Evolutionary conservation across 2,888 invertebrate species (phyloP), one percentile per base, ranked within the genome.

Genomic region (Caenorhabditis macrosperma): DNA sequence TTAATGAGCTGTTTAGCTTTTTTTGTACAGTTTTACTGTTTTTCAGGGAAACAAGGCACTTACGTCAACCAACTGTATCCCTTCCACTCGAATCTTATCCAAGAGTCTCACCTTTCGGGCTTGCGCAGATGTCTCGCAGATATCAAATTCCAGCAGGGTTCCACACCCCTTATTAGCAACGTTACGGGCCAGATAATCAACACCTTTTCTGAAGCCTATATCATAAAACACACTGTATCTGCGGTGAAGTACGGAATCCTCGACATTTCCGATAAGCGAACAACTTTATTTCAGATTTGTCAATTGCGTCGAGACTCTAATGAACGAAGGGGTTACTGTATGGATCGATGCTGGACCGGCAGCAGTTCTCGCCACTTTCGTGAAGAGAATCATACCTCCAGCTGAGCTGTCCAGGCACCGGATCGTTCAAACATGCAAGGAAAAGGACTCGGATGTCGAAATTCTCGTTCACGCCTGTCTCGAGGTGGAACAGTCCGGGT

Each of bases 331-430:
- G n/a, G 86, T 84, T 2, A 76, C 44, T 7, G 61, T 64, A 4
- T 87, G 87, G 84, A 57, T 88, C 6, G 88, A 88, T 61, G 82
- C 83, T 5, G 87, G 86, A 1, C 84, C 87, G 3, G 79, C 82
- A 9, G 69, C 79, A 4, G 81, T 80, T 7, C 63, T 88, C 7
- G 72, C 81, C 0, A 78, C 72, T 1, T 84, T 87, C 38, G 78
- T 85, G 17, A 82, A 84, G 60, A 35, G 83, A 50, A 86, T 80
- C 15, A 67, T 85, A 12, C 22, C 24, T 9, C 66, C 77, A 10
- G 60, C 76, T 5, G 66, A 80, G 1, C 64, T 80, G 0, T 20
- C 59, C 6, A 57, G 63, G 2, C 84, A 84, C 24, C 17, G 67
- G 38, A 77, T 84, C 52, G 64, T 84, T 20, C 80, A 78, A 55